A percentile compares a stretch with the other conserved stretches of the same genome.
Conservation (phyloP, 1,140 invertebrate species). For the Heliconius himera region DNA sequence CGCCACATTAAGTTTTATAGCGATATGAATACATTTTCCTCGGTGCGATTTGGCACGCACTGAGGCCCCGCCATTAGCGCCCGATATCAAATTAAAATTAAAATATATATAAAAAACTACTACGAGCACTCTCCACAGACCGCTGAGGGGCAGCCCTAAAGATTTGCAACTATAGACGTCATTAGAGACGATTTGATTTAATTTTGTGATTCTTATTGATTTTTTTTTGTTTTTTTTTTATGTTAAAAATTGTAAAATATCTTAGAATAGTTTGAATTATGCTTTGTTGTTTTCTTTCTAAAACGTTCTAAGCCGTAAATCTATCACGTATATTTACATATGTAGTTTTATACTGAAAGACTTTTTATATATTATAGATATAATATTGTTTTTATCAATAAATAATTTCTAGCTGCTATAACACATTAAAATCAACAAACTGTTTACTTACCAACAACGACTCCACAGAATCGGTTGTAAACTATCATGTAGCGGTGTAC, state of each 20-base stretch:
- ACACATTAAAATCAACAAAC: no score
- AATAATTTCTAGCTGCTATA: no score
- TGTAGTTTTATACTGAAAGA: not conserved
- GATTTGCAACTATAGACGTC: conserved; percentile 24
- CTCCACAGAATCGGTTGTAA: conserved; percentile 55
- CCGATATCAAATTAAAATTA: conserved; percentile 82
- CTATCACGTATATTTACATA: not conserved
- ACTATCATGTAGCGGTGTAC: conserved; percentile 78
- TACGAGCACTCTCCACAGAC: conserved; percentile 74
- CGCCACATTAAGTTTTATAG: conserved; percentile 80
- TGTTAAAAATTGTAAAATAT: not conserved
- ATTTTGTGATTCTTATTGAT: not conserved
- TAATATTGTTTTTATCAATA: not conserved
- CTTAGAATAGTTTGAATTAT: no score
- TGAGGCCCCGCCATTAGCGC: conserved; percentile 76
- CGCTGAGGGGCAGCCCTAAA: conserved; percentile 78
- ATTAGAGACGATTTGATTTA: not conserved
- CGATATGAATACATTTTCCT: conserved; percentile 75
- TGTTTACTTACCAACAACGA: conserved; percentile 27
- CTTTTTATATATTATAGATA: not conserved
- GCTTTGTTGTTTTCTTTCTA: not conserved
- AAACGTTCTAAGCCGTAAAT: not conserved
- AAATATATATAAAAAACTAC: conserved; percentile 78
- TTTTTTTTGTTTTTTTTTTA: not conserved
- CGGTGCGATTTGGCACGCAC: conserved; percentile 75